These are phyloP conservation scores for Steinernema hermaphroditum DNA, from an alignment of 2,888 invertebrate species.

Conservation along the genomic window DNA sequence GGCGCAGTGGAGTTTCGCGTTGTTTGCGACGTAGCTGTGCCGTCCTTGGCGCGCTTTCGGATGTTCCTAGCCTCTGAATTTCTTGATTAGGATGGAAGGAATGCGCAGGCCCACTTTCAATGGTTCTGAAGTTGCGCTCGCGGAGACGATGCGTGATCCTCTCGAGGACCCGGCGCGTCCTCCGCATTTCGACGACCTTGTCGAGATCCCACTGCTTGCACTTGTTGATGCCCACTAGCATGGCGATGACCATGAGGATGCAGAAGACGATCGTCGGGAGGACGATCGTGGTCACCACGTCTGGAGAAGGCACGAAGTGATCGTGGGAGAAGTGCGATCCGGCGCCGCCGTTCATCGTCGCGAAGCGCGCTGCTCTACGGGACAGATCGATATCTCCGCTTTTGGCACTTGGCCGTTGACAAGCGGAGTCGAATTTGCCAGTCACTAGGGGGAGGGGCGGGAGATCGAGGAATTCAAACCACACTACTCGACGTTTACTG, in stretches of 20 bases:
- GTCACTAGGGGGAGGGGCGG: too few species aligned
- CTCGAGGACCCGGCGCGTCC: conserved; percentile 64
- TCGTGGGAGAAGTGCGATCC: conserved; percentile 35
- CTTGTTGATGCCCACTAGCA: conserved; percentile 66
- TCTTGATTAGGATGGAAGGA: not conserved
- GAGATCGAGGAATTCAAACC: too few species aligned
- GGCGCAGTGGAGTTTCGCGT: conserved; percentile 23
- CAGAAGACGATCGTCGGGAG: conserved; percentile 66
- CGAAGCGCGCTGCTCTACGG: too few species aligned
- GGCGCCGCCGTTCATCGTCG: not conserved
- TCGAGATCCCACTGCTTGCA: conserved; percentile 67
- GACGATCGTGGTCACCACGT: conserved; percentile 63
- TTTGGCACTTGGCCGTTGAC: not conserved
- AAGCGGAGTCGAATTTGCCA: too few species aligned
- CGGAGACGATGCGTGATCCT: conserved; percentile 61
- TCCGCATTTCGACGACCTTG: conserved; percentile 64
- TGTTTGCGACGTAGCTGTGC: conserved; percentile 38
- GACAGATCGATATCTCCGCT: not conserved
- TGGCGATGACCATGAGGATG: conserved; percentile 64
- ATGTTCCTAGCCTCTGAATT: conserved; percentile 57
- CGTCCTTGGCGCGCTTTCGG: conserved; percentile 53
- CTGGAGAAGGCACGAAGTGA: conserved; percentile 55
- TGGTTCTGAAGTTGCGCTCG: conserved; percentile 65
- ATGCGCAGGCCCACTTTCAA: conserved; percentile 53
- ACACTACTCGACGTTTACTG: too few species aligned